phyloP scores from a whole-genome alignment of 2,888 invertebrate species.

The Ischnura elegans region DNA sequence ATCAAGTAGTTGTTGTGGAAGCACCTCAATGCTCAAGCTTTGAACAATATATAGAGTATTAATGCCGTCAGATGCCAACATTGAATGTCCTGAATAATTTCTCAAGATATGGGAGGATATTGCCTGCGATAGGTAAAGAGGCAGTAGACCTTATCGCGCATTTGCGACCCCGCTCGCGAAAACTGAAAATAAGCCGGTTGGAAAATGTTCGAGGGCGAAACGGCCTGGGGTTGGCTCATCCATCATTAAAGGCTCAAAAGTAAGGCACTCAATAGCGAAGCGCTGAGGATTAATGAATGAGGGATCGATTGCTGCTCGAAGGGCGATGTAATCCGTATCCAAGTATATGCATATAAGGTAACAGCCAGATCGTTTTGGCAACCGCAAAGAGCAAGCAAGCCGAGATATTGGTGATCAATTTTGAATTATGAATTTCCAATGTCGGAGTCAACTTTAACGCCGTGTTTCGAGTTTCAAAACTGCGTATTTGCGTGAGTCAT shows the following conservation, averaged over 20 bases:
- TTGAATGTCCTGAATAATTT: too few relatives aligned
- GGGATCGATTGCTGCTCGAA: constrained; percentile 4
- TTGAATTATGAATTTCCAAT: not conserved
- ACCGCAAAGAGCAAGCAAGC: not conserved
- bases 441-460: too few relatives aligned
- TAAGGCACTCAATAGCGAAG: constrained; percentile 37
- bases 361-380: not conserved
- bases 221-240: not conserved
- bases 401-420: not conserved
- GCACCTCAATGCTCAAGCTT: too few relatives aligned
- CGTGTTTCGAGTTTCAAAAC: too few relatives aligned
- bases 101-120: too few relatives aligned
- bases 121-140: too few relatives aligned
- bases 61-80: too few relatives aligned
- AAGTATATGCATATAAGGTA: not conserved
- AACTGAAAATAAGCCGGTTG: not conserved
- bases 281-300: not conserved
- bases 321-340: not conserved
- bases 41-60: too few relatives aligned
- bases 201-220: constrained; percentile 30
- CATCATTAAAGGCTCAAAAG: constrained; percentile 49
- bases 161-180: not conserved
- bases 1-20: too few relatives aligned
- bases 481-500: too few relatives aligned
- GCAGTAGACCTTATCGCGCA: not conserved